phyloP scores from a whole-genome alignment of 2,888 invertebrate genomes.

The Scrobipalpa atriplicella region DNA sequence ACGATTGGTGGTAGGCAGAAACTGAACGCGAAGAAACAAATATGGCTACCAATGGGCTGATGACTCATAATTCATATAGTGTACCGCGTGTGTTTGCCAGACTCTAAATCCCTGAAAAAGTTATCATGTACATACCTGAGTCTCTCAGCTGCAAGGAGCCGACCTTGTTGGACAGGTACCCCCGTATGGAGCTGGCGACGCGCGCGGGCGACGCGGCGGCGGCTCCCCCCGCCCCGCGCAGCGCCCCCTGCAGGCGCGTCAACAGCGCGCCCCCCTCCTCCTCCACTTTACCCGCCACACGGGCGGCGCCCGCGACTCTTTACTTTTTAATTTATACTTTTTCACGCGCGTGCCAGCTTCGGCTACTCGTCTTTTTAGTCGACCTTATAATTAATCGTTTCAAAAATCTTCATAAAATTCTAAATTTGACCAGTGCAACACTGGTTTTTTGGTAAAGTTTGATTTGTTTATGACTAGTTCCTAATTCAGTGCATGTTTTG shows the following conservation, averaged over 20 bases:
- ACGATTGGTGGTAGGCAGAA: no score
- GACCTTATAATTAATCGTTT: neutral
- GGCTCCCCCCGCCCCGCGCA: constrained; percentile 87
- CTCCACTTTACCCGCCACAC: constrained; percentile 51
- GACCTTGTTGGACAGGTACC: constrained; percentile 87
- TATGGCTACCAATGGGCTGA: no score
- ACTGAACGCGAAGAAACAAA: no score
- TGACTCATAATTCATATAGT: no score
- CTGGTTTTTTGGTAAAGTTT: constrained; percentile 22
- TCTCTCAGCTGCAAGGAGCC: constrained; percentile 86
- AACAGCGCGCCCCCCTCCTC: constrained; percentile 69
- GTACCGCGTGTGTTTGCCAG: neutral
- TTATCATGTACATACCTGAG: constrained; percentile 81
- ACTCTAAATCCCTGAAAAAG: neutral
- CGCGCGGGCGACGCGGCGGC: constrained; percentile 87
- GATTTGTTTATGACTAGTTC: constrained; percentile 31
- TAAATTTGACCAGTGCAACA: neutral
- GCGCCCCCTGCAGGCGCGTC: constrained; percentile 85
- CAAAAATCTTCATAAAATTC: constrained; percentile 1
- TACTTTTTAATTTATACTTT: constrained; percentile 9
- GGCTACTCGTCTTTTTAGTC: constrained; percentile 12
- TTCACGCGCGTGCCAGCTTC: neutral
- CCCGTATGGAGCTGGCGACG: constrained; percentile 88
- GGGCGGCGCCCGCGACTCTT: constrained; percentile 25
- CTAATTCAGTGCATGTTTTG: constrained; percentile 73